Base-by-base conservation (phyloP, 2,888 invertebrate species). In the Peribatodes rhomboidaria region DNA sequence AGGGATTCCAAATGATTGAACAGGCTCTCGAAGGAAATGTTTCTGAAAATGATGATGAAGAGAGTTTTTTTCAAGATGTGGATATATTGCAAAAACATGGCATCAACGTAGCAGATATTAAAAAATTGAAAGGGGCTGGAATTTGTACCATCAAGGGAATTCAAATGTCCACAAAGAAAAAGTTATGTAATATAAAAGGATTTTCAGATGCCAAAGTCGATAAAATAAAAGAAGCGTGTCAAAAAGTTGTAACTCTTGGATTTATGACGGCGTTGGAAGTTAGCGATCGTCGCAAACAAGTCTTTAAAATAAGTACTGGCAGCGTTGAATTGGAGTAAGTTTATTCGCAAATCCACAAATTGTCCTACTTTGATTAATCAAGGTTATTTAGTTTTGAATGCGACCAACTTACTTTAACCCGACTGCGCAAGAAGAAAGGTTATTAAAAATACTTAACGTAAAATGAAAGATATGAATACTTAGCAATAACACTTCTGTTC, bases 91-190 rank as follows among this genome's bases (percentile, higher is more conserved):
- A 94, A 75, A 94, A 95, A 73, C 94, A 94, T 77, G 94, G 94
- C n/a, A 94, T 95, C 61, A 95, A 96, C 85, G 95, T 95, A 49
- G 95, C 96, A 3, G 97, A 97, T 80, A 95, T 97, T 31, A 96
- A 96, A 87, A 96, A 96, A 84, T 84, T 97, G 72, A 97, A 97
- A 86, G 92, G 94, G 13, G 94, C 95, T 50, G 97, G 97, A 70
- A 96, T 97, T 76, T 97, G 96, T 78, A 97, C 97, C 0, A 94
- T 97, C 52, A 97, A 96, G 91, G 97, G 97, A 0, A 93, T 97
- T 60, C 96, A 96, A 82, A 97, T 97, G 97, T 95, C 94, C 1
- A 97, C 96, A 11, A 95, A 94, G 78, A 96, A 96, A 80, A 96
- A 95, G 79, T 82, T 97, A 58, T 94, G 95, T 74, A 94, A 94